phyloP scores from a whole-genome alignment of 2,797 vertebrate genomes.

The Crenichthys baileyi region DNA sequence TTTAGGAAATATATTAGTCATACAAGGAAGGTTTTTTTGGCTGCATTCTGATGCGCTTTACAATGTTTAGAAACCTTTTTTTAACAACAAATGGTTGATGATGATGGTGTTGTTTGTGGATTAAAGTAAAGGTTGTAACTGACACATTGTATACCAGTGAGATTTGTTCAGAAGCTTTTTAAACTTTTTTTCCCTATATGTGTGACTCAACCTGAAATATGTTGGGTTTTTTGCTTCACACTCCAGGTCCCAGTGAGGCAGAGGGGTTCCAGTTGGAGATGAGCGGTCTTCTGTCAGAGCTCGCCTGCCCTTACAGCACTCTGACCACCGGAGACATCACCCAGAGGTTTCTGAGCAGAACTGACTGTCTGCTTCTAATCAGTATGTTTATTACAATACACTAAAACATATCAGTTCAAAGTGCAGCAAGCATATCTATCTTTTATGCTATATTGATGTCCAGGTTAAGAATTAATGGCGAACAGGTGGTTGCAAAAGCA shows the following conservation, averaged over 20 bases:
- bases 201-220: neutral
- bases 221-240: neutral
- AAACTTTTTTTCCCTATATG: neutral
- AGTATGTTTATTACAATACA: conserved; percentile 78
- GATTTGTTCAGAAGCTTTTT: neutral
- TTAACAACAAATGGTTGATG: neutral
- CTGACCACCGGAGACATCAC: conserved; percentile 91
- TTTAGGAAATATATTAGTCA: too few relatives aligned
- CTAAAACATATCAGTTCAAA: neutral
- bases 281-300: conserved; percentile 93
- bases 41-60: too few relatives aligned
- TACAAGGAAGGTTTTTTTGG: neutral
- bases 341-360: conserved; percentile 89
- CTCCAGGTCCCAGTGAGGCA: conserved; percentile 89
- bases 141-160: neutral
- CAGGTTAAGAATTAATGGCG: neutral
- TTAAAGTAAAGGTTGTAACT: neutral
- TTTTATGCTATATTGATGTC: neutral
- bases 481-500: neutral
- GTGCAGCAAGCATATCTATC: neutral
- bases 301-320: conserved; percentile 89
- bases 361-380: conserved; percentile 92
- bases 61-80: neutral
- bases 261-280: conserved; percentile 96
- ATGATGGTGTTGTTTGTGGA: neutral